A percentile compares a stretch with the other conserved stretches of the same genome.
phyloP scores from a whole-genome alignment of 2,888 invertebrate genomes.

The Hypercompe scribonia region DNA sequence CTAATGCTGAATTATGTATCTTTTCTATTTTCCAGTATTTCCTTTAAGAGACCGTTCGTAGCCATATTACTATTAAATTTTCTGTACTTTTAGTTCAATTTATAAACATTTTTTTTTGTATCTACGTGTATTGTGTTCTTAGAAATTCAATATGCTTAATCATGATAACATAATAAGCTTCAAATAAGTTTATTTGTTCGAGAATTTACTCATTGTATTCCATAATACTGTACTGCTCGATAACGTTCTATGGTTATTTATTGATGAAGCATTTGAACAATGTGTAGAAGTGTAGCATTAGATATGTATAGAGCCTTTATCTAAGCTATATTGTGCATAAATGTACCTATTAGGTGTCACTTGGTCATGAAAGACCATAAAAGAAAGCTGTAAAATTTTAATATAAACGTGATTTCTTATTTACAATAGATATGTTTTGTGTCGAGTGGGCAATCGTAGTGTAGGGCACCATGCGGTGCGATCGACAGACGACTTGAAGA shows the following conservation, averaged over 20 bases:
- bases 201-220: neutral
- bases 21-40: too few relatives aligned
- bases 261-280: neutral
- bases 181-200: neutral
- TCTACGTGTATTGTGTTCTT: neutral
- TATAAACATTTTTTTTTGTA: too few relatives aligned
- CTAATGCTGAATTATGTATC: too few relatives aligned
- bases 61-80: too few relatives aligned
- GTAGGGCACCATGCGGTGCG: too few relatives aligned
- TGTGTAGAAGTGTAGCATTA: neutral
- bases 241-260: neutral
- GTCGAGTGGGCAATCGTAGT: too few relatives aligned
- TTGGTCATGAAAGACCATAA: neutral
- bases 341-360: neutral
- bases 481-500: too few relatives aligned
- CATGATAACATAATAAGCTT: neutral
- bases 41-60: too few relatives aligned
- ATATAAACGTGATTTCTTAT: too few relatives aligned
- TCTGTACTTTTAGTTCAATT: too few relatives aligned
- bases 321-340: neutral
- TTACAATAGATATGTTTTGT: too few relatives aligned
- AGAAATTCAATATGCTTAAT: neutral
- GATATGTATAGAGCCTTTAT: neutral
- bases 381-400: neutral
- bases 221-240: neutral